These are phyloP conservation scores for Chloropsis hardwickii DNA, from an alignment of 2,113 vertebrate genomes.

Conservation along the genomic window DNA sequence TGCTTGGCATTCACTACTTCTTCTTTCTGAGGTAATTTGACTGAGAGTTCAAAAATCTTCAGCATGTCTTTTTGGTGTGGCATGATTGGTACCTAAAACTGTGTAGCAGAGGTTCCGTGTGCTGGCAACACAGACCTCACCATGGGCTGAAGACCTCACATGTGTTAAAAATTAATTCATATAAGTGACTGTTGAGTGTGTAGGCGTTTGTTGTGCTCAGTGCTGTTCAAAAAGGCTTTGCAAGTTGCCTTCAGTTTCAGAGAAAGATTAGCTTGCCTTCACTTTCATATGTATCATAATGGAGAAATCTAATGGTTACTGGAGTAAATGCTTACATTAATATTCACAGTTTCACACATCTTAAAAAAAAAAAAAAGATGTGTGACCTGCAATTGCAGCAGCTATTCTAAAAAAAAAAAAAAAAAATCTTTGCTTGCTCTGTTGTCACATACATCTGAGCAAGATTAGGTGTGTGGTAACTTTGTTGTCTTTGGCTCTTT, in stretches of 20 bases:
- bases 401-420: not conserved
- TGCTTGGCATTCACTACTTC: not conserved
- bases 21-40: not conserved
- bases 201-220: rapidly evolving
- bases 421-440: not conserved
- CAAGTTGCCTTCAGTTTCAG: not conserved
- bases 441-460: not conserved
- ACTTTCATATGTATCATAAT: not conserved
- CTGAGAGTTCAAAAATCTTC: not conserved
- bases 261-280: not conserved
- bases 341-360: not conserved
- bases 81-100: not conserved
- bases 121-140: not conserved
- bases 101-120: not conserved
- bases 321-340: not conserved
- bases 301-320: not conserved
- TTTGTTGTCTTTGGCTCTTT: not conserved
- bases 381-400: not conserved
- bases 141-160: not conserved
- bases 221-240: not conserved
- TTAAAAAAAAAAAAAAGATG: not conserved
- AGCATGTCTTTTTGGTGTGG: not conserved
- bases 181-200: not conserved
- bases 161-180: not conserved
- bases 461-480: not conserved